Evolutionary conservation across 2,888 invertebrate species (phyloP), one percentile per base, ranked within the genome.

Genomic region (Caenorhabditis wallacei): DNA sequence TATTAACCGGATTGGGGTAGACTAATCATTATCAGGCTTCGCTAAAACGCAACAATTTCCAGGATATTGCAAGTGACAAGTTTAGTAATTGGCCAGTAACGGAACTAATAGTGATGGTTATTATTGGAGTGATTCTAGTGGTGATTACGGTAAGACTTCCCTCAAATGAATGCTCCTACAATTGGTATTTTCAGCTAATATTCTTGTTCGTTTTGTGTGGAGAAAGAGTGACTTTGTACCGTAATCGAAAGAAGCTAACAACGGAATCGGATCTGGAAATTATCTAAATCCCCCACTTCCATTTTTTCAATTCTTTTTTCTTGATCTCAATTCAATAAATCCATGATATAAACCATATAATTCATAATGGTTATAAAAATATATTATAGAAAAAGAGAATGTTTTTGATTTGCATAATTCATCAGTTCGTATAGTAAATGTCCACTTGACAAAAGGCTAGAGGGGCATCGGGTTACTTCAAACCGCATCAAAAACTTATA

Each of bases 51-150:
- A 8, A 30, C 0, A 7, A 10, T 22, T 76, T 87, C 24, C 72
- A 88, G 88, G 71, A 83, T 16, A 81, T 87, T 35, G 81, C 82
- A 10, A 64, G 59, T 1, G 71, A 71, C 11, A 85, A 85, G 51
- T 79, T 81, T 30, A 18, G 40, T 20, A 57, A 72, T 20, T 88
- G 87, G 87, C 88, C 88, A 1, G 75, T 88, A 10, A 82, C 75
- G 16, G 82, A 84, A 16, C 84, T 88, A 56, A 85, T 88, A 30
- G 74, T 84, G 0, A 84, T 88, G 53, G 80, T 76, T 30, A 84
- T 87, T 37, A 56, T 79, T 24, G 88, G 84, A 13, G 79, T 82
- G 7, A 71, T 88, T 48, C 64, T 88, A 0, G 78, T 88, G 10
- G 70, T 88, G 24, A 81, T 86, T 48, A 84, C 79, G 46, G 87